Percentiles rank a stretch among this genome's conserved stretches.
Evolutionary conservation across 2,113 vertebrate species (phyloP).

Genomic region (Bubo blakistoni): DNA sequence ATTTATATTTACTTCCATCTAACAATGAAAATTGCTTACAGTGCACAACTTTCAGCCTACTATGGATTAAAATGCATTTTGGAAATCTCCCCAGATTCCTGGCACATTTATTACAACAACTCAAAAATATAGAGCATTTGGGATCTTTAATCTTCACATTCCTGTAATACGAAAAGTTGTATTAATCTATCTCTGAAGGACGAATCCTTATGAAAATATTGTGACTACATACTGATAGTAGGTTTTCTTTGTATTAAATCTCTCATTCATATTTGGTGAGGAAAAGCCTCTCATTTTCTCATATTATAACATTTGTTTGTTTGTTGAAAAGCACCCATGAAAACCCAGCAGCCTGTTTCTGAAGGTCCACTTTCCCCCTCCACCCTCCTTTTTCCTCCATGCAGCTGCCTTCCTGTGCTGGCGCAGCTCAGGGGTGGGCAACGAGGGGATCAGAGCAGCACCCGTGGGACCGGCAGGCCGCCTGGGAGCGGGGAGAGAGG

Average conservation of each 20-base stretch:
- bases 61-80: constrained; percentile 49
- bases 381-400: not conserved
- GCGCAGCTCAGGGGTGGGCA: not conserved
- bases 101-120: not conserved
- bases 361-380: not conserved
- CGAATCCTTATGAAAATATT: constrained; percentile 4
- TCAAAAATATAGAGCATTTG: not conserved
- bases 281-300: constrained; percentile 9
- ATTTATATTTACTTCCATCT: constrained; percentile 38
- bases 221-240: not conserved
- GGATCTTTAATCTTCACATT: constrained; percentile 42
- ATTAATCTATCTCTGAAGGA: constrained; percentile 25
- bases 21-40: constrained; percentile 45
- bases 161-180: constrained; percentile 19
- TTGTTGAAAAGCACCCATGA: not conserved
- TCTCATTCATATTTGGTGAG: not conserved
- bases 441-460: not conserved
- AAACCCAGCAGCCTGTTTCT: not conserved
- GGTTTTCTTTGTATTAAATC: not conserved
- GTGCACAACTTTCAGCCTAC: constrained; percentile 18
- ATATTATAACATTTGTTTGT: not conserved
- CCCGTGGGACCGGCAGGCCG: fast-evolving
- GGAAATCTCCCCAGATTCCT: constrained; percentile 43
- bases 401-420: not conserved
- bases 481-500: not conserved